Evolutionary conservation across 2,797 vertebrate genomes (phyloP).

Genomic region (Botia almorhae): DNA sequence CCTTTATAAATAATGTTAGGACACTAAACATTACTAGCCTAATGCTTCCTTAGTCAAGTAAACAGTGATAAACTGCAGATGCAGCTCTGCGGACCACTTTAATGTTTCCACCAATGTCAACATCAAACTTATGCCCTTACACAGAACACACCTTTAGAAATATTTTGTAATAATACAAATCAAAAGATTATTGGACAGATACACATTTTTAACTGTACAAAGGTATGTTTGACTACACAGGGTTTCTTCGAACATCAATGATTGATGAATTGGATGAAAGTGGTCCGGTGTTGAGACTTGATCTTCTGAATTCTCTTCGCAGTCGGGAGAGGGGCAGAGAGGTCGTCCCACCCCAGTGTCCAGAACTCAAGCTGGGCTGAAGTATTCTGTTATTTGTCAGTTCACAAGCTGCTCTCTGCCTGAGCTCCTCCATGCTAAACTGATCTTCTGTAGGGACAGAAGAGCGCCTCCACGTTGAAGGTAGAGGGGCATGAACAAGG

Average conservation of each 20-base stretch:
- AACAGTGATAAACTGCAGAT: too few species aligned
- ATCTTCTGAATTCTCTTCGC: conserved; percentile 81
- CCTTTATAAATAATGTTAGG: too few species aligned
- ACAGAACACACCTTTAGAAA: neutral
- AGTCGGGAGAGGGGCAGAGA: conserved; percentile 75
- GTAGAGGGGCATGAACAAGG: conserved; percentile 86
- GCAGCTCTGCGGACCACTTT: too few species aligned
- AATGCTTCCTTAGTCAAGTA: too few species aligned
- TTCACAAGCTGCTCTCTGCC: conserved; percentile 72
- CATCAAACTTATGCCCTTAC: neutral
- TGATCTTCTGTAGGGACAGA: conserved; percentile 86
- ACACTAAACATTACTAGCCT: too few species aligned
- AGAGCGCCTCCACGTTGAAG: conserved; percentile 90
- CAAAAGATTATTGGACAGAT: neutral
- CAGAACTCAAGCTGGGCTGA: conserved; percentile 63
- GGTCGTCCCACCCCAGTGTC: conserved; percentile 64
- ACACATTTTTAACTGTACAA: conserved; percentile 7
- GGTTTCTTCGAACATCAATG: conserved; percentile 91
- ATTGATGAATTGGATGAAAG: conserved; percentile 76
- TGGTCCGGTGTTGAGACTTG: conserved; percentile 78
- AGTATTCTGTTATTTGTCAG: conserved; percentile 66
- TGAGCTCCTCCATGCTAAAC: conserved; percentile 77
- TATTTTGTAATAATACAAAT: conserved; percentile 14
- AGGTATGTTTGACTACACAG: conserved; percentile 71
- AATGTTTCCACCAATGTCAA: too few species aligned